Evolutionary conservation across 35 echinoderm and acorn worm genomes (phyloP).

Genomic region (Heliocidaris tuberculata): DNA sequence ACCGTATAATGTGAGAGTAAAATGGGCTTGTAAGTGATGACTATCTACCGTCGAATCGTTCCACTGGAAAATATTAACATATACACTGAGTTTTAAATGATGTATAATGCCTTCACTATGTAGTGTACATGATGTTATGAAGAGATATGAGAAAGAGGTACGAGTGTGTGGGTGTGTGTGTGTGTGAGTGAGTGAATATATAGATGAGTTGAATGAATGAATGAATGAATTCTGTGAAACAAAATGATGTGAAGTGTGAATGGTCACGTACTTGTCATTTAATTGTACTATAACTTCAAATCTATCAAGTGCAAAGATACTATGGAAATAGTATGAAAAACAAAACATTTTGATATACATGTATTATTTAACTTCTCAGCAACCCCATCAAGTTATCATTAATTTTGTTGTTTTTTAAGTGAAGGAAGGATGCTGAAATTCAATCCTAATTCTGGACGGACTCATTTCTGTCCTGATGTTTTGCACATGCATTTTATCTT

Average conservation of each 20-base stretch:
- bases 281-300: background rate
- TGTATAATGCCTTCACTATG: background rate
- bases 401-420: too few relatives aligned
- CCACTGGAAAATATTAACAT: background rate
- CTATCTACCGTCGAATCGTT: background rate
- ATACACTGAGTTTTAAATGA: background rate
- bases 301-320: conserved; percentile 3
- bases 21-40: background rate
- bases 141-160: background rate
- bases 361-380: conserved; percentile 11
- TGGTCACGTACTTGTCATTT: background rate
- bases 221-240: background rate
- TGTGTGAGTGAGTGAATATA: background rate
- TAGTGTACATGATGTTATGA: background rate
- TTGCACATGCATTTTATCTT: background rate
- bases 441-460: background rate
- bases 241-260: background rate
- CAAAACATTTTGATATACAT: background rate
- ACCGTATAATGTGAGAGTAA: background rate
- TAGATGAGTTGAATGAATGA: background rate
- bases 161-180: background rate
- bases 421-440: background rate
- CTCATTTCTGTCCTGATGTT: background rate
- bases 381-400: background rate
- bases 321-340: background rate